Percentiles rank a stretch among this genome's conserved stretches.
phyloP scores from a whole-genome alignment of 2,888 invertebrate genomes.

The Lithosia quadra region DNA sequence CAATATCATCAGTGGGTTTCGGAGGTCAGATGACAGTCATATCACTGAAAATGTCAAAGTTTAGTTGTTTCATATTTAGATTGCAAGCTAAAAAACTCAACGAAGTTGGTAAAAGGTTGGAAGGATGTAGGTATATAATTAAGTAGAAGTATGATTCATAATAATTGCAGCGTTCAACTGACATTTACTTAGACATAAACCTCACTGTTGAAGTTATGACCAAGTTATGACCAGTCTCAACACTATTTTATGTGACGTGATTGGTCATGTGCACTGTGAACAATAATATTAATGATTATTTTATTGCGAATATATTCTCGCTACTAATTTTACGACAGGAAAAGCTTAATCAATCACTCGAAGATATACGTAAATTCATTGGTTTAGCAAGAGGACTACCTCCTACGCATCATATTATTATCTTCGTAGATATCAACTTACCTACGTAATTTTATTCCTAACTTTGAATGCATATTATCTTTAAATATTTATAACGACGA shows the following conservation, averaged over 20 bases:
- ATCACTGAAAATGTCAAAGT: no score
- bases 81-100: no score
- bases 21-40: no score
- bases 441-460: slow-evolving; percentile 34
- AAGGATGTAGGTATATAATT: no score
- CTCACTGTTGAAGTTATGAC: background rate
- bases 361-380: background rate
- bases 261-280: background rate
- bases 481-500: slow-evolving; percentile 6
- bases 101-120: no score
- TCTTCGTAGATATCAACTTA: slow-evolving; percentile 32
- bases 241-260: background rate
- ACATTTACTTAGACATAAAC: background rate
- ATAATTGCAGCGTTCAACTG: background rate
- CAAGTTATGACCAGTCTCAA: background rate
- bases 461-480: slow-evolving; percentile 44
- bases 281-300: background rate
- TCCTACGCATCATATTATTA: slow-evolving; percentile 38
- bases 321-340: no score
- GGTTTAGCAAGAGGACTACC: slow-evolving; percentile 29
- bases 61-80: no score
- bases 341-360: no score
- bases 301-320: background rate
- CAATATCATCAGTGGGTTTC: no score
- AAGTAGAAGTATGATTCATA: no score